Evolutionary conservation across 2,113 vertebrate genomes (phyloP).

Genomic region (Irena cyanogastra): DNA sequence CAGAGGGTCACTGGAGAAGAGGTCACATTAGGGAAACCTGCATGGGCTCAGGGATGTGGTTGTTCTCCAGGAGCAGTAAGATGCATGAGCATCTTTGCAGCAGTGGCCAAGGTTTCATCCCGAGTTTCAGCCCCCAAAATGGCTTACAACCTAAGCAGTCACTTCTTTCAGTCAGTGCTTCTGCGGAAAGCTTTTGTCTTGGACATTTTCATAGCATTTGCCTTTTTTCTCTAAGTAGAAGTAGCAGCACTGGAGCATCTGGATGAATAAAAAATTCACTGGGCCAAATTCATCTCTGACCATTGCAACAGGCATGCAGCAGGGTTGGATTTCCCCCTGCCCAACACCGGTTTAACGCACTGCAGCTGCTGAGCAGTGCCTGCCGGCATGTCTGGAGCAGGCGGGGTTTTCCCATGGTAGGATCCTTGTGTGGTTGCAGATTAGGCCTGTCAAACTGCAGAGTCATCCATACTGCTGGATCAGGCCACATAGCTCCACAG

Average conservation of each 20-base stretch:
- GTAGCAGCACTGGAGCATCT: background rate
- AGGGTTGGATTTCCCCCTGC: background rate
- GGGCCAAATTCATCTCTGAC: background rate
- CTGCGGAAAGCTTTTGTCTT: background rate
- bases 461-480: background rate
- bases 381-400: background rate
- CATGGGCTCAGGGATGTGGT: background rate
- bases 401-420: background rate
- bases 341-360: background rate
- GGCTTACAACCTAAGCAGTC: background rate
- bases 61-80: background rate
- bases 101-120: background rate
- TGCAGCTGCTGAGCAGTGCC: constrained; percentile 19
- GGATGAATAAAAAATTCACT: constrained; percentile 36
- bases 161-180: background rate
- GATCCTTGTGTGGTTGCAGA: background rate
- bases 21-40: background rate
- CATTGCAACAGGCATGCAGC: background rate
- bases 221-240: background rate
- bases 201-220: constrained; percentile 31
- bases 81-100: background rate
- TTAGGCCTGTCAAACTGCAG: background rate
- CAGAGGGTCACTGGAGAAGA: background rate
- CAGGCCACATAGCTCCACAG: background rate
- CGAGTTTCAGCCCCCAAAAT: background rate